Conservation (phyloP, 2,888 invertebrate genomes). For the Sarcophaga rosellei region DNA sequence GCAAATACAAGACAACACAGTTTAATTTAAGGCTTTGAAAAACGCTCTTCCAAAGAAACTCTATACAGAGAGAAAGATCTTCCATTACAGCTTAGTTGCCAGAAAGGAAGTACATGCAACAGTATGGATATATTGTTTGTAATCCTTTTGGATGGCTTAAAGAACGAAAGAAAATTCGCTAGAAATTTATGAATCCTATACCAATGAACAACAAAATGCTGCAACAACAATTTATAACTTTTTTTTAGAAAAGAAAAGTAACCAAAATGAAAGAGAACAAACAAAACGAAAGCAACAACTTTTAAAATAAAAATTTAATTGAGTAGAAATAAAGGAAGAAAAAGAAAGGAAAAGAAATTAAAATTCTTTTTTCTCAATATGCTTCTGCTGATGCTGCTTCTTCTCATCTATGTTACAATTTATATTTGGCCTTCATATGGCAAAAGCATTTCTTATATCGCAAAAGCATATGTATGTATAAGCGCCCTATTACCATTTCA, state of each 20-base stretch:
- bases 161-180: conserved; percentile 13
- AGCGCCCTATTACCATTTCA: conserved; percentile 40
- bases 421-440: conserved; percentile 27
- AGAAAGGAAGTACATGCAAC: conserved; percentile 43
- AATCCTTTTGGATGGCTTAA: conserved; percentile 53
- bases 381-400: not conserved
- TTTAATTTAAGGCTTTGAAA: conserved; percentile 29
- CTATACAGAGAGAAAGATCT: not conserved
- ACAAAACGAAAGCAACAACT: not conserved
- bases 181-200: conserved; percentile 54
- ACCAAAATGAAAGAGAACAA: too few relatives aligned
- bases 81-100: conserved; percentile 16
- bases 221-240: conserved; percentile 51
- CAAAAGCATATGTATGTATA: conserved; percentile 13
- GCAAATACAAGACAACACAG: conserved; percentile 27
- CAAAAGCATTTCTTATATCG: too few relatives aligned
- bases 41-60: conserved; percentile 11
- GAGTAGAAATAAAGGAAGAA: conserved; percentile 29
- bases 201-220: conserved; percentile 34
- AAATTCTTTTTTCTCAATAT: not conserved
- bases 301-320: conserved; percentile 52
- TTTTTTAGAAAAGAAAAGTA: not conserved
- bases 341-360: not conserved
- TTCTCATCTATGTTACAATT: conserved; percentile 34
- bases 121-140: conserved; percentile 36